A percentile compares a stretch with the other conserved stretches of the same genome.
Evolutionary conservation across 2,888 invertebrate species (phyloP).

Genomic region (Achlya flavicornis): DNA sequence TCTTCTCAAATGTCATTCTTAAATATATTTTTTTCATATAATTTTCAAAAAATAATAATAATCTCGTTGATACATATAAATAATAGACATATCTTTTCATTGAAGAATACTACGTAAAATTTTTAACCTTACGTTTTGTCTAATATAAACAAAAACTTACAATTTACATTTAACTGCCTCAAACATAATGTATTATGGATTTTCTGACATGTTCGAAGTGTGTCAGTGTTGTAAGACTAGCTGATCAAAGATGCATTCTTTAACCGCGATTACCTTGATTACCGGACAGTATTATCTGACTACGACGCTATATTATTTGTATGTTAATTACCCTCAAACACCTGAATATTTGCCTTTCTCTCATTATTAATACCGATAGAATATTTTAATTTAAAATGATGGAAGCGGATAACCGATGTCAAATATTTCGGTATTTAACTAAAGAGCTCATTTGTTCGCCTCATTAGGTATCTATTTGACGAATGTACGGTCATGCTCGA

Average conservation of each 20-base stretch:
- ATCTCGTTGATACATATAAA: no score
- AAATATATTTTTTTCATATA: no score
- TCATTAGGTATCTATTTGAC: neutral
- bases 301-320: neutral
- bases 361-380: neutral
- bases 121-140: no score
- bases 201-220: no score
- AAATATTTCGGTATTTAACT: constrained; percentile 4
- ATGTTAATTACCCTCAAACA: neutral
- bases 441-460: neutral
- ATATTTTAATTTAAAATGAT: constrained; percentile 4
- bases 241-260: neutral
- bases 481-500: neutral
- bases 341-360: neutral
- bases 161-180: no score
- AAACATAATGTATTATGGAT: no score
- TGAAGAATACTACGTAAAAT: no score
- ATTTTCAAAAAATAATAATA: no score
- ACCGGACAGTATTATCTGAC: neutral
- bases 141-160: no score
- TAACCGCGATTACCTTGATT: neutral
- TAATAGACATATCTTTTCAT: no score
- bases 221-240: no score
- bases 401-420: neutral
- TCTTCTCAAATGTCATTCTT: no score